phyloP scores from a whole-genome alignment of 2,797 vertebrate species.

The Peromyscus attwateri region DNA sequence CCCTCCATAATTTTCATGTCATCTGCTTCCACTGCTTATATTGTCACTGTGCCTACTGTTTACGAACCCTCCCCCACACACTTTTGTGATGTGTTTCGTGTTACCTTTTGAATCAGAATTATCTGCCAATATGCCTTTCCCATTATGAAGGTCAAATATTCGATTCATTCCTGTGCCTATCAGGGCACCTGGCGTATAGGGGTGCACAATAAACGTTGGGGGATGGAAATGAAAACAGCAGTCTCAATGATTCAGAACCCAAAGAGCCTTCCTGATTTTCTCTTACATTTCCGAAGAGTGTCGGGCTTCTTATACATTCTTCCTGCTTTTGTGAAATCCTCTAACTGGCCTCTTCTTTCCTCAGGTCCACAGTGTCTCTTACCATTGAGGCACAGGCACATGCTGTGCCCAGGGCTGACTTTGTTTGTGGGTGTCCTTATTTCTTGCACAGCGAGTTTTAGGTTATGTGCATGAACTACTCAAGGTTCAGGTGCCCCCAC shows the following conservation, averaged over 20 bases:
- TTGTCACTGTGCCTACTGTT: background rate
- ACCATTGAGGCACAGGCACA: background rate
- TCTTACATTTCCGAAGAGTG: background rate
- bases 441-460: background rate
- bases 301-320: background rate
- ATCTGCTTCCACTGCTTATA: background rate
- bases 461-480: background rate
- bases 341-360: background rate
- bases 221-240: background rate
- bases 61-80: background rate
- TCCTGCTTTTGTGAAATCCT: background rate
- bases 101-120: background rate
- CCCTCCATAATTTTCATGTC: background rate
- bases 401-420: background rate
- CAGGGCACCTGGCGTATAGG: background rate
- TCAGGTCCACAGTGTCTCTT: background rate
- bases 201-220: background rate
- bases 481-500: background rate
- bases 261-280: background rate
- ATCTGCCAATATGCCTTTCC: background rate
- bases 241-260: background rate
- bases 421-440: background rate
- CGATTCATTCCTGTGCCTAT: background rate
- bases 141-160: background rate
- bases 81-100: background rate